Percentiles rank a stretch among this genome's conserved stretches.
phyloP scores from a whole-genome alignment of 2,888 invertebrate species.

The Automeris io region DNA sequence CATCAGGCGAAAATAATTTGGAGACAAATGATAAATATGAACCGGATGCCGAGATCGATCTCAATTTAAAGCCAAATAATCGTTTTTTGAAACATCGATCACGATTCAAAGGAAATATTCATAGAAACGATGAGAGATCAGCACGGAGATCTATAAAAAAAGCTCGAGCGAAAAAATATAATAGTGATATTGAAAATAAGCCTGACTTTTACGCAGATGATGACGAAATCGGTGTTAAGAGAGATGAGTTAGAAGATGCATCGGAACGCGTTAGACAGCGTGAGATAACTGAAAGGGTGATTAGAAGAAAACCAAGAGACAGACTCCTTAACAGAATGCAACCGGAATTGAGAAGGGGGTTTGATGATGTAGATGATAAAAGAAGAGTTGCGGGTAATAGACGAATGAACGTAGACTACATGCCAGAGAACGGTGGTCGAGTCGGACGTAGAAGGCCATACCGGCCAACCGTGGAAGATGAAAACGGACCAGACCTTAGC shows the following conservation, averaged over 20 bases:
- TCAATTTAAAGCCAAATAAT: conserved; percentile 21
- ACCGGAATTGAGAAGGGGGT: conserved; percentile 14
- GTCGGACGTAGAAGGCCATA: conserved; percentile 2
- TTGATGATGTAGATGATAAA: conserved; percentile 15
- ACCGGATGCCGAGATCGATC: conserved; percentile 19
- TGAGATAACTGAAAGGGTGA: conserved; percentile 27
- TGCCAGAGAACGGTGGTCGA: conserved; percentile 5
- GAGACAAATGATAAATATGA: conserved; percentile 20
- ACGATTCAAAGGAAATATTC: conserved; percentile 22
- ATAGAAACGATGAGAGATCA: conserved; percentile 16
- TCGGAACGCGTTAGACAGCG: conserved; percentile 17
- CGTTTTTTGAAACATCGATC: conserved; percentile 24
- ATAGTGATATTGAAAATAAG: conserved; percentile 27
- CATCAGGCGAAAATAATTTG: conserved; percentile 13
- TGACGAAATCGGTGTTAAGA: conserved; percentile 25
- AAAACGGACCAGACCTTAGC: conserved; percentile 11
- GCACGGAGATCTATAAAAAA: conserved; percentile 17
- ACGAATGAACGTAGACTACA: neutral
- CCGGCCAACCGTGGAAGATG: conserved; percentile 5
- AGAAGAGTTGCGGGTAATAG: conserved; percentile 5
- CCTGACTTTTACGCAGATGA: conserved; percentile 24
- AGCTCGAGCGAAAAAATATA: conserved; percentile 23
- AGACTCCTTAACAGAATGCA: conserved; percentile 20
- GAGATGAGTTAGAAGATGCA: conserved; percentile 25
- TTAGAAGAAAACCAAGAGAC: conserved; percentile 44